A percentile compares a stretch with the other conserved stretches of the same genome.
Evolutionary conservation across 2,113 vertebrate species (phyloP).

Genomic region (Anhinga anhinga): DNA sequence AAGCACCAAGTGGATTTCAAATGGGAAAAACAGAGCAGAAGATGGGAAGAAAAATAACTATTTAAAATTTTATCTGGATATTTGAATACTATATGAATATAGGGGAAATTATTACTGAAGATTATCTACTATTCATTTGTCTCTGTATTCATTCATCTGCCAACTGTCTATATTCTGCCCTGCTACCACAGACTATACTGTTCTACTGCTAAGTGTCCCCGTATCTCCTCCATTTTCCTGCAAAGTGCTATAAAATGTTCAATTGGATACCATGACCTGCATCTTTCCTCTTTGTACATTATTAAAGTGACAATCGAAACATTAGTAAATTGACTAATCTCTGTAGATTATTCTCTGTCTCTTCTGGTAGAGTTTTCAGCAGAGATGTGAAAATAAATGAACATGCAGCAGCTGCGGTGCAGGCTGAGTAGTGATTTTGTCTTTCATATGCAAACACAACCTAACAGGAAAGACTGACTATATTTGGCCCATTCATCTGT

Average conservation of each 20-base stretch:
- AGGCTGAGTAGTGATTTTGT: not conserved
- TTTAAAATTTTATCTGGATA: not conserved
- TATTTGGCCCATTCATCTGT: not conserved
- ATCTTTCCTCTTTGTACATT: not conserved
- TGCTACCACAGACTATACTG: not conserved
- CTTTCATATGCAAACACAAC: not conserved
- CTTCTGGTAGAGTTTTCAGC: not conserved
- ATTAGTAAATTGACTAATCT: not conserved
- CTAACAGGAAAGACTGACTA: not conserved
- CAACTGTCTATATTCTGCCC: not conserved
- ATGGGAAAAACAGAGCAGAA: not conserved
- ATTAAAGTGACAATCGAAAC: not conserved
- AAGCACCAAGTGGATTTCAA: not conserved
- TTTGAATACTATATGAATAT: not conserved
- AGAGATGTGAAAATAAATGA: not conserved
- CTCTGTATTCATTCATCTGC: not conserved
- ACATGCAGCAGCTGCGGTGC: not conserved
- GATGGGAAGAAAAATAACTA: not conserved
- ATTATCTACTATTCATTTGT: not conserved
- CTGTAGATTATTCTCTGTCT: not conserved
- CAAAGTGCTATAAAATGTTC: not conserved
- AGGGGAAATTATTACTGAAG: not conserved
- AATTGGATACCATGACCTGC: not conserved
- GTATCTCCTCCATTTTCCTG: not conserved
- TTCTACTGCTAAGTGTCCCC: not conserved